These are phyloP conservation scores for Nephrotoma guestfalica DNA, from an alignment of 2,888 invertebrate genomes.

Conservation along the genomic window DNA sequence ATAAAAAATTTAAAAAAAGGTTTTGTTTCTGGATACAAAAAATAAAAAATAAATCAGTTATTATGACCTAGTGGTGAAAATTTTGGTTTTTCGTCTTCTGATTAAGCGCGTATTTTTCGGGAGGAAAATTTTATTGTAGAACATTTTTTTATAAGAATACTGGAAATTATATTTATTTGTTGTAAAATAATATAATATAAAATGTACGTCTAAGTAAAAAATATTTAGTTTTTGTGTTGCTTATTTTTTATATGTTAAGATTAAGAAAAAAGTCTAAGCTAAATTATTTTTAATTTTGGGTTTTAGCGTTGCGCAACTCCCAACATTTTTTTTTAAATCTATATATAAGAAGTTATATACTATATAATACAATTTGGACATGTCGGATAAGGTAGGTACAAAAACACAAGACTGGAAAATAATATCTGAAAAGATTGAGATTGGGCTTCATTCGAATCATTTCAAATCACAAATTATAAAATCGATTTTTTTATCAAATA, in stretches of 20 bases:
- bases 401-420: background rate
- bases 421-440: background rate
- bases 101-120: background rate
- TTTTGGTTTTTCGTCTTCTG: background rate
- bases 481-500: background rate
- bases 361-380: background rate
- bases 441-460: background rate
- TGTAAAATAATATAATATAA: background rate
- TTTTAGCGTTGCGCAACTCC: slow-evolving; percentile 2
- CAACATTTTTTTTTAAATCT: background rate
- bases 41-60: background rate
- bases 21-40: background rate
- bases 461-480: background rate
- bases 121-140: background rate
- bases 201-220: background rate
- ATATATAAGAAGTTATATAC: background rate
- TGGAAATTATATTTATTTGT: background rate
- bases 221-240: background rate
- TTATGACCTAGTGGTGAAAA: slow-evolving; percentile 2
- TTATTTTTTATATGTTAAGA: background rate
- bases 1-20: background rate
- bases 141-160: background rate
- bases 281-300: background rate
- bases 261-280: background rate
- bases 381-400: slow-evolving; percentile 6